phyloP scores from a whole-genome alignment of 1,140 invertebrate genomes.

The Drosophila parvula region DNA sequence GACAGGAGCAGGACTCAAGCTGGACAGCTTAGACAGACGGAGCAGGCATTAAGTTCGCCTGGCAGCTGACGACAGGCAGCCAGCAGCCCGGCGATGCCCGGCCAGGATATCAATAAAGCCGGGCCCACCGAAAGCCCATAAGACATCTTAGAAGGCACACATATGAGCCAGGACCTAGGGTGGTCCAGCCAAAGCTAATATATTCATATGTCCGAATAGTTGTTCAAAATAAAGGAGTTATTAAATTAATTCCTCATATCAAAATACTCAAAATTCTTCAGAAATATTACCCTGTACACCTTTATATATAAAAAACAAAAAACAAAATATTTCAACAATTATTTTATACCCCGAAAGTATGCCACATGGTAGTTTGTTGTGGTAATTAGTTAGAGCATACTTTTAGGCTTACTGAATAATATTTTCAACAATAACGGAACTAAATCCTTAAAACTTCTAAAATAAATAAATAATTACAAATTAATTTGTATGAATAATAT shows the following conservation, averaged over 20 bases:
- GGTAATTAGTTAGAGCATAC: background rate
- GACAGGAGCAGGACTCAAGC: conserved; percentile 16
- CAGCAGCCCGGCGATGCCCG: conserved; percentile 33
- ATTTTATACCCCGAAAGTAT: too few species aligned
- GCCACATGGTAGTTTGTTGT: background rate
- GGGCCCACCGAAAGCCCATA: conserved; percentile 43
- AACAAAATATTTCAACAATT: background rate
- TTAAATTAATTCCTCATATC: too few species aligned
- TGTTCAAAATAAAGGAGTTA: too few species aligned
- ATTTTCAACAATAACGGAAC: background rate
- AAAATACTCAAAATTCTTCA: too few species aligned
- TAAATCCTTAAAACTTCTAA: background rate
- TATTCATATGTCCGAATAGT: background rate
- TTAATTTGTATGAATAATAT: background rate
- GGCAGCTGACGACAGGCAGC: conserved; percentile 72
- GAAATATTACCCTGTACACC: too few species aligned
- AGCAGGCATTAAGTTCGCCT: conserved; percentile 71
- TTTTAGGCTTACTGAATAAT: background rate
- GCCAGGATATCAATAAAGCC: conserved; percentile 78
- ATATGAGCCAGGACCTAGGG: conserved; percentile 10
- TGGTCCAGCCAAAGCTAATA: conserved; percentile 6
- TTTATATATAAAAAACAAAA: too few species aligned
- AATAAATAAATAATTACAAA: background rate
- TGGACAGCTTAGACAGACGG: conserved; percentile 37
- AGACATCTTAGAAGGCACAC: conserved; percentile 17